phyloP scores from a whole-genome alignment of 1,140 invertebrate genomes.

The Zaprionus camerounensis region DNA sequence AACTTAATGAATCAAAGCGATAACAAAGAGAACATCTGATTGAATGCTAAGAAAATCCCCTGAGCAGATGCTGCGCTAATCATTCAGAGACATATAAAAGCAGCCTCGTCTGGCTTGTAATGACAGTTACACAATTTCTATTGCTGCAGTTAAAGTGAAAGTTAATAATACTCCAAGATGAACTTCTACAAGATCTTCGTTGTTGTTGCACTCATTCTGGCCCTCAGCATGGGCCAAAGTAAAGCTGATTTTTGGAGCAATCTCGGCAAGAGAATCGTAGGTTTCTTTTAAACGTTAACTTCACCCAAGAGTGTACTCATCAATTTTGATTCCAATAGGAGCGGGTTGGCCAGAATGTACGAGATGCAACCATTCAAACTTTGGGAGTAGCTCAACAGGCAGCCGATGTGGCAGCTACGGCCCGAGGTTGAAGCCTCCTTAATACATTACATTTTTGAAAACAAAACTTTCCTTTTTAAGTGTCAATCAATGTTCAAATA shows the following conservation, averaged over 20 bases:
- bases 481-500: background rate
- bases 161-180: constrained; percentile 35
- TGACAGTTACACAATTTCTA: background rate
- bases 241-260: constrained; percentile 62
- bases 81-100: background rate
- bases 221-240: constrained; percentile 53
- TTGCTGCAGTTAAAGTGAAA: background rate
- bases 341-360: constrained; percentile 66
- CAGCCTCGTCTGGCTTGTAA: background rate
- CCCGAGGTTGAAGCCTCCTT: background rate
- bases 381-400: constrained; percentile 66
- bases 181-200: constrained; percentile 71
- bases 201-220: constrained; percentile 56
- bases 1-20: background rate
- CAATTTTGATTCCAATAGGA: constrained; percentile 37
- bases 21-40: background rate
- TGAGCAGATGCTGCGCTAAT: background rate
- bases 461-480: background rate
- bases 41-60: background rate
- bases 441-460: background rate
- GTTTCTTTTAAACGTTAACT: background rate
- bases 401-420: background rate
- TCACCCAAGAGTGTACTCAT: background rate
- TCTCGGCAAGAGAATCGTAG: constrained; percentile 66
- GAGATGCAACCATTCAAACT: constrained; percentile 70